Evolutionary conservation across 2,113 vertebrate species (phyloP).

Genomic region (Uropsilus gracilis): DNA sequence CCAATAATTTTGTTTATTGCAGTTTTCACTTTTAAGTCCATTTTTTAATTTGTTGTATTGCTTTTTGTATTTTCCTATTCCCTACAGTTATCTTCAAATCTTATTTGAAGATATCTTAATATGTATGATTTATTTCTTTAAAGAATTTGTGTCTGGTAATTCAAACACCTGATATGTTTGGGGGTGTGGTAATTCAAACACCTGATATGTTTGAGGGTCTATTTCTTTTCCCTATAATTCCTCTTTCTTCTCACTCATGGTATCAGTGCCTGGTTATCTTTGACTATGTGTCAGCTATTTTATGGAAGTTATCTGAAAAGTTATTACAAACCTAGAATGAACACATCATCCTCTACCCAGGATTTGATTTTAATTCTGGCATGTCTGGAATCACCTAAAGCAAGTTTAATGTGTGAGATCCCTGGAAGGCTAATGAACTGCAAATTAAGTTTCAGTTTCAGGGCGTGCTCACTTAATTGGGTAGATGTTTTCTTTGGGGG

Average conservation of each 20-base stretch:
- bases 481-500: background rate
- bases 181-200: too few relatives aligned
- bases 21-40: slow-evolving; percentile 18
- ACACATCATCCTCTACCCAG: background rate
- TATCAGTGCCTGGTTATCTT: background rate
- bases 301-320: background rate
- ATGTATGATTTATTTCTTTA: background rate
- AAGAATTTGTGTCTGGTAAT: background rate
- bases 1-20: background rate
- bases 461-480: background rate
- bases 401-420: background rate
- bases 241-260: background rate
- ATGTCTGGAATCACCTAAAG: background rate
- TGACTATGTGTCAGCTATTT: background rate
- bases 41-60: background rate
- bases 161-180: background rate
- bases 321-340: background rate
- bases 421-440: background rate
- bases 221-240: background rate
- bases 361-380: background rate
- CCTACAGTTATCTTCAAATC: background rate
- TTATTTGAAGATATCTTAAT: background rate
- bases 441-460: background rate
- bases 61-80: slow-evolving; percentile 14
- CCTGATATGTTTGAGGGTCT: background rate